These are phyloP conservation scores for Anniella stebbinsi DNA, from an alignment of 2,797 vertebrate species.

Conservation along the genomic window DNA sequence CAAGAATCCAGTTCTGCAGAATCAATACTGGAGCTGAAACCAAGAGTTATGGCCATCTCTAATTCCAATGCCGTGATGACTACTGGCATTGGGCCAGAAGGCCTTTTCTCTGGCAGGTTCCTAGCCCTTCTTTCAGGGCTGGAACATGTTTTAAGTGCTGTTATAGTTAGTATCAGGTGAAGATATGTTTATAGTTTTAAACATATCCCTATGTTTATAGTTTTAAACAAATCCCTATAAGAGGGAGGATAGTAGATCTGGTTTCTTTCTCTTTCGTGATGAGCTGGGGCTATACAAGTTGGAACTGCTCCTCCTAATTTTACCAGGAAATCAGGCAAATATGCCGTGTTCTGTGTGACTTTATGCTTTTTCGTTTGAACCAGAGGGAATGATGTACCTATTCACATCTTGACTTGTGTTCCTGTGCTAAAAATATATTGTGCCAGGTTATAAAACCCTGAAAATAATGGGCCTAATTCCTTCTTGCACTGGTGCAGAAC, in stretches of 20 bases:
- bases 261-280: background rate
- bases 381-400: background rate
- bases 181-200: background rate
- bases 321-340: background rate
- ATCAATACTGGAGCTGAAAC: too few relatives aligned
- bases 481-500: background rate
- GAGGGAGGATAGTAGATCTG: background rate
- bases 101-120: constrained; percentile 4
- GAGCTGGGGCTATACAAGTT: background rate
- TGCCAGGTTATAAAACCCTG: constrained; percentile 17
- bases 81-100: background rate
- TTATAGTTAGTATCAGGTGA: background rate
- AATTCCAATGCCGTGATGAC: background rate
- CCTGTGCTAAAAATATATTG: constrained; percentile 33
- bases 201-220: background rate
- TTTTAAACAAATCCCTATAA: too few relatives aligned
- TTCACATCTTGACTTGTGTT: constrained; percentile 21
- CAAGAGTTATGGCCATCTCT: too few relatives aligned
- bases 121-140: background rate
- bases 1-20: background rate
- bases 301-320: background rate
- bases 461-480: background rate
- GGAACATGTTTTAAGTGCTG: constrained; percentile 4
- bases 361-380: background rate
- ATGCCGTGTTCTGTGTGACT: background rate